Base-by-base conservation (phyloP, 2,888 invertebrate species). In the Adineta ricciae region DNA sequence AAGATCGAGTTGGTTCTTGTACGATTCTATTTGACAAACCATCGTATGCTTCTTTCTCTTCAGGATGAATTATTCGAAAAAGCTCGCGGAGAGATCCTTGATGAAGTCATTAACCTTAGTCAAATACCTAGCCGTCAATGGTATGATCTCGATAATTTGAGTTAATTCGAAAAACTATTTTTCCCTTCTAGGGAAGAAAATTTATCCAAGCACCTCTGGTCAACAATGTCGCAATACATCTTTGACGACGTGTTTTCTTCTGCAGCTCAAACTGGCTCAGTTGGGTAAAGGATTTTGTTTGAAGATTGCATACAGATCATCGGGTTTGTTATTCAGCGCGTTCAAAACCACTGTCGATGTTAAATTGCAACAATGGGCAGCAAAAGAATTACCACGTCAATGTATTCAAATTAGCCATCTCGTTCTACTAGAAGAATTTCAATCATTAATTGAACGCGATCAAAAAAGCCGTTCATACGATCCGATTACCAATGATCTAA, bases 61-160 rank as follows among this genome's bases (percentile, higher is more conserved):
- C 88, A 92, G 90, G 97, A 97, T 90, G 99, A 99, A 91, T 91
- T 99, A 85, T 99, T 97, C 92, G 98, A 99, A 90, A 95, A 95
- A 89, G 97, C 97, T 0, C 93, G 96, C 86, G 94, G 96, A 5
- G 97, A 98, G 92, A 94, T 99, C 88, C 92, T 99, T 64, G 99
- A 99, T 91, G 97, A 98, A 92, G 94, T 97, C 19, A 94, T 98
- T 0, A 97, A 96, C 90, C 92, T 99, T 56, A 92, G 93, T 86
- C 92, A 92, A 87, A 93, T 96, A 50, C 93, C 95, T 0, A 93
- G 97, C 0, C 93, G 95, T 87, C 94, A 94, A 88, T 99, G 99
- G 99, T 90, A 87, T 46, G 8, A 46, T 46, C 11, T 87, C 88
- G 4, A 32, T 64, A 54, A 87, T 73, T 56, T 52, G 49, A 84